Base-by-base conservation (phyloP, 2,888 invertebrate species). In the Lypha dubia region DNA sequence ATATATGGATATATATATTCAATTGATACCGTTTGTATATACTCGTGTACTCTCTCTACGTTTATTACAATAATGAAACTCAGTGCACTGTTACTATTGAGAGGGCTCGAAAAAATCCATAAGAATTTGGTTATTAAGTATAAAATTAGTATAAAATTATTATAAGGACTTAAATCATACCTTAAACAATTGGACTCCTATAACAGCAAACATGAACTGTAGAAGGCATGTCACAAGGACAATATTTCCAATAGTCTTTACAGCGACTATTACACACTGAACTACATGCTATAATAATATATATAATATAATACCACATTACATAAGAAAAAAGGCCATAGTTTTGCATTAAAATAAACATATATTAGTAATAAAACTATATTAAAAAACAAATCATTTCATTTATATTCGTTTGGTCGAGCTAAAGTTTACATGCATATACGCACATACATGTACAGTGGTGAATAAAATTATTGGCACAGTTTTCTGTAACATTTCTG, bases 131-230 rank as follows among this genome's bases (percentile, higher is more conserved):
- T n/a, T n/a, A n/a, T n/a, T n/a, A n/a, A n/a, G n/a, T n/a, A n/a
- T n/a, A n/a, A 28, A 17, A 62, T 41, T 15, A 41, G 7, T 28
- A 3, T 62, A 22, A 74, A 17, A 62, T 41, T 62, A 38, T 20
- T 63, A 62, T 68, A 53, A 75, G 15, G 13, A 62, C 80, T 85
- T 67, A 79, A 41, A 84, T 84, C 96, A 95, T 96, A 98, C 98
- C 97, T 99, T 99, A 95, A 99, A 99, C 93, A 99, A 96, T 94
- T 99, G 99, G 91, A 99, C 99, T 94, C 99, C 99, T 94, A 99
- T 99, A 93, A 99, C 99, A 92, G 99, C 99, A 93, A 99, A 99
- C 98, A 99, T 99, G 96, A 99, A 99, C 94, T 99, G 97, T 92
- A 99, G 97, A 93, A 99, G 97, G 94, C 98, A 98, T 93, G 99